Conservation (phyloP, 2,113 vertebrate genomes). For the Camelus dromedarius region DNA sequence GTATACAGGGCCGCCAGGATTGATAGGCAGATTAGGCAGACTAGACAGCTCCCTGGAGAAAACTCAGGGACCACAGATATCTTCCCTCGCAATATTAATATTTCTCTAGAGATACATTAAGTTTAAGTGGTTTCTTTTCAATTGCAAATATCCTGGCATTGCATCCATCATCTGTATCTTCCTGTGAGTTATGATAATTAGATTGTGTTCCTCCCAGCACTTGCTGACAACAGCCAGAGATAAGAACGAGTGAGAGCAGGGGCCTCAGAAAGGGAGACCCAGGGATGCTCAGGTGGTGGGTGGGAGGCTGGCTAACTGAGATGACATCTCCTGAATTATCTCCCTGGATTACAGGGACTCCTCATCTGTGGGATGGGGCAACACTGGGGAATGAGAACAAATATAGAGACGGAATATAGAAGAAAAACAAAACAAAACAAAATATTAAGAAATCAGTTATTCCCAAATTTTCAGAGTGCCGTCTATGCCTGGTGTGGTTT, state of each 20-base stretch:
- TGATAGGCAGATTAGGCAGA: not conserved
- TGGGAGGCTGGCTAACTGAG: not conserved
- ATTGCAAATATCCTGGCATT: constrained; percentile 40
- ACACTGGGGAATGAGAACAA: not conserved
- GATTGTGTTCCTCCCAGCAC: not conserved
- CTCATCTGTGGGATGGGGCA: not conserved
- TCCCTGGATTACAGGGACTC: not conserved
- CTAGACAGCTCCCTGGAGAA: not conserved
- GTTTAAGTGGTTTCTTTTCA: constrained; percentile 50
- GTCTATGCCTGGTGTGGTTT: not conserved
- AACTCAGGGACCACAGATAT: not conserved
- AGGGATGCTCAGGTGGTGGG: not conserved
- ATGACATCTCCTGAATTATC: not conserved
- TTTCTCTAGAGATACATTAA: constrained; percentile 57
- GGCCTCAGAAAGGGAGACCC: not conserved
- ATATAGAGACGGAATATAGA: not conserved
- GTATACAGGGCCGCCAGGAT: not conserved
- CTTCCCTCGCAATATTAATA: constrained; percentile 31
- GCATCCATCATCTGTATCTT: constrained; percentile 21
- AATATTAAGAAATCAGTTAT: not conserved
- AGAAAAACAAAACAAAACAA: not conserved
- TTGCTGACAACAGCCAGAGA: not conserved
- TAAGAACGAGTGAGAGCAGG: not conserved
- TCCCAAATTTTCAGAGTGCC: not conserved
- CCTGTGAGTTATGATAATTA: not conserved